Conservation (phyloP, 1,140 invertebrate genomes). For the Maconellicoccus hirsutus region DNA sequence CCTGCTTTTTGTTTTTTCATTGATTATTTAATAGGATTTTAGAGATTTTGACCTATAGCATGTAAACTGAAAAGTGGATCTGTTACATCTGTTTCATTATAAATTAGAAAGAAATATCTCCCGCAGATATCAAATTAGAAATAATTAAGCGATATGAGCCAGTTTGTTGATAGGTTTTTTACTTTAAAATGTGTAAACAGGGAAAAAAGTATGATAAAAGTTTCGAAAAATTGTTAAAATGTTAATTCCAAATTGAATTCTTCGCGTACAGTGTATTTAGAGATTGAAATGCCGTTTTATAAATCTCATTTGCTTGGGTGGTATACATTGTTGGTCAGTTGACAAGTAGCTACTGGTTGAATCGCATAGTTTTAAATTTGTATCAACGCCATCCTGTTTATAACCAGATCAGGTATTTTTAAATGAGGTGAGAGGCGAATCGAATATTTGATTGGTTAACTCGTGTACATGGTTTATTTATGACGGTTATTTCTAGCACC, state of each 20-base stretch:
- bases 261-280: not conserved
- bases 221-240: not conserved
- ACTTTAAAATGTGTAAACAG: not conserved
- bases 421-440: not conserved
- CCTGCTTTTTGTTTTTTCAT: too few species aligned
- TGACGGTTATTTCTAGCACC: not conserved
- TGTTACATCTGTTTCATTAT: not conserved
- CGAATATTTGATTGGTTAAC: too few species aligned
- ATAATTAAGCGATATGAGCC: conserved; percentile 3
- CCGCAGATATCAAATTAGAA: not conserved
- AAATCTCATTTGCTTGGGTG: not conserved
- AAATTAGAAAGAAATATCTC: not conserved
- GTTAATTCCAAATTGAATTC: not conserved
- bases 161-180: not conserved
- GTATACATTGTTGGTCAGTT: not conserved
- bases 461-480: not conserved
- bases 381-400: not conserved
- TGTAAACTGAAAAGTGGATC: not conserved
- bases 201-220: not conserved
- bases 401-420: not conserved
- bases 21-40: not conserved
- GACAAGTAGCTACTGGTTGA: not conserved
- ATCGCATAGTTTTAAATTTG: not conserved
- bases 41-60: not conserved
- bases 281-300: not conserved